phyloP scores from a whole-genome alignment of 2,888 invertebrate genomes.

The Masnerella sp. region DNA sequence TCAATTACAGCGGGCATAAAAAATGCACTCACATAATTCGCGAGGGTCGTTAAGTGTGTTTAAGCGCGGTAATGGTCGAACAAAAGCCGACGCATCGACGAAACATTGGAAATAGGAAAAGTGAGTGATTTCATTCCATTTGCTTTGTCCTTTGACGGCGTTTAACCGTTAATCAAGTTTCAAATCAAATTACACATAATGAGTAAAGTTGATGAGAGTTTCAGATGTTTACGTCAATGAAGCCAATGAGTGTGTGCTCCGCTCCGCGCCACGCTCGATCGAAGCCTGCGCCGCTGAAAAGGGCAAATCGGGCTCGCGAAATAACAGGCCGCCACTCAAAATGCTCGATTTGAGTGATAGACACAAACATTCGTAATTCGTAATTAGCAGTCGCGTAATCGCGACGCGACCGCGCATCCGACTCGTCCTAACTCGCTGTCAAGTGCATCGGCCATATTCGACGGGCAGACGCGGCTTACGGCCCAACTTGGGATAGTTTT shows the following conservation, averaged over 20 bases:
- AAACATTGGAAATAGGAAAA: slow-evolving; percentile 53
- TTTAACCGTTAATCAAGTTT: slow-evolving; percentile 74
- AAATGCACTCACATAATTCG: slow-evolving; percentile 42
- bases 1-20: slow-evolving; percentile 37
- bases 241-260: slow-evolving; percentile 62
- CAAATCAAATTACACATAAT: slow-evolving; percentile 75
- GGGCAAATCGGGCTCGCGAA: slow-evolving; percentile 53
- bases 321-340: slow-evolving; percentile 52
- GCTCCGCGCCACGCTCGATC: slow-evolving; percentile 28
- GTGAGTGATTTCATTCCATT: slow-evolving; percentile 61
- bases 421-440: slow-evolving; percentile 68
- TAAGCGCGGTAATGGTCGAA: slow-evolving; percentile 39
- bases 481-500: slow-evolving; percentile 40
- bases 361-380: slow-evolving; percentile 61
- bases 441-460: slow-evolving; percentile 63
- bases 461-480: slow-evolving; percentile 66
- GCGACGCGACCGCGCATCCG: slow-evolving; percentile 46
- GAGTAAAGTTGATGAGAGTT: slow-evolving; percentile 73
- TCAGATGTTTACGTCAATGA: slow-evolving; percentile 66
- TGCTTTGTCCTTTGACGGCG: slow-evolving; percentile 70
- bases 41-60: slow-evolving; percentile 51
- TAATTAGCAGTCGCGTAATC: slow-evolving; percentile 74
- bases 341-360: slow-evolving; percentile 53
- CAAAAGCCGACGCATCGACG: slow-evolving; percentile 42
- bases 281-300: slow-evolving; percentile 47